Evolutionary conservation across 2,113 vertebrate species (phyloP).

Genomic region (Physeter macrocephalus): DNA sequence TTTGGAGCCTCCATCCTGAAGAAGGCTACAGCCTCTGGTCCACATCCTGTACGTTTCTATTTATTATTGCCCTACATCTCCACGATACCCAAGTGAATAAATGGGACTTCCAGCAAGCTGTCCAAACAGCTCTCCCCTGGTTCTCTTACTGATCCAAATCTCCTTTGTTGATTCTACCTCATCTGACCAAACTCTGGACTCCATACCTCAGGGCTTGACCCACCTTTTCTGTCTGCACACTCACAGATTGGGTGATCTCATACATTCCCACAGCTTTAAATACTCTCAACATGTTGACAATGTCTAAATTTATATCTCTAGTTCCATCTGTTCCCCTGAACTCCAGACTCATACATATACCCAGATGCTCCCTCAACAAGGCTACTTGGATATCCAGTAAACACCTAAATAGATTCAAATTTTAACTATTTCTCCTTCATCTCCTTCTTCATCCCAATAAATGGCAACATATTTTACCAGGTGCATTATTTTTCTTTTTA

Average conservation of each 20-base stretch:
- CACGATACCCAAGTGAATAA: background rate
- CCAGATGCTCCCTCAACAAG: background rate
- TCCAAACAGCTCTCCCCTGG: background rate
- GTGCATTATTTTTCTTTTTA: background rate
- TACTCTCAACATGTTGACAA: background rate
- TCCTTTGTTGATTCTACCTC: background rate
- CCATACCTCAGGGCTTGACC: background rate
- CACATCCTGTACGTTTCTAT: background rate
- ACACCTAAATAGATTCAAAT: background rate
- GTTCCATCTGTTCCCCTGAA: background rate
- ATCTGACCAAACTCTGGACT: background rate
- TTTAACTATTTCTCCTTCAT: background rate
- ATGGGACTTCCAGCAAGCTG: background rate
- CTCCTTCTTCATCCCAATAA: background rate
- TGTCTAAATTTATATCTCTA: background rate
- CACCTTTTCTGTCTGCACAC: background rate
- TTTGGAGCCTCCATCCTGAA: background rate
- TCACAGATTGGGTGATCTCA: background rate
- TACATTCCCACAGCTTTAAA: conserved; percentile 1
- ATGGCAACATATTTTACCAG: background rate
- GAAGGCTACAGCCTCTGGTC: background rate
- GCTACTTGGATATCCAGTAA: background rate
- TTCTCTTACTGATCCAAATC: background rate
- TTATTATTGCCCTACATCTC: background rate
- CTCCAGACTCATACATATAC: background rate